phyloP scores from a whole-genome alignment of 2,888 invertebrate genomes.

The Catocala sponsa region DNA sequence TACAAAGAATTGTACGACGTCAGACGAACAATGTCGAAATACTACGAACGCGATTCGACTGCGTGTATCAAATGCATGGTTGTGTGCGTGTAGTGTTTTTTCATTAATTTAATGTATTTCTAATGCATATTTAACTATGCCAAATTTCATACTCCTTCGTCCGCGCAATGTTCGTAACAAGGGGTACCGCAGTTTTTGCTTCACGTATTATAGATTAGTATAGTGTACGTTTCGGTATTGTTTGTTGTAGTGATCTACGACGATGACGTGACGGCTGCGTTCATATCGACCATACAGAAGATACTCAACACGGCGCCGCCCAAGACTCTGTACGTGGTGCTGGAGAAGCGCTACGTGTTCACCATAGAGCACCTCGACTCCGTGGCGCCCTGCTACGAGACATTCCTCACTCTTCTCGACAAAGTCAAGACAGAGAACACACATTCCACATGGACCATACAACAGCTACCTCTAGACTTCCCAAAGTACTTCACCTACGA shows the following conservation, averaged over 20 bases:
- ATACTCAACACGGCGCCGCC: conserved; percentile 88
- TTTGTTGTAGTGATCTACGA: conserved; percentile 93
- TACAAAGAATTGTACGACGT: too few relatives aligned
- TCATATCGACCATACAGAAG: conserved; percentile 91
- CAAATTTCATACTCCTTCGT: too few relatives aligned
- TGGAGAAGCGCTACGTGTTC: conserved; percentile 96
- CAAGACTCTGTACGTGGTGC: conserved; percentile 91
- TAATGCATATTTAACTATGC: too few relatives aligned
- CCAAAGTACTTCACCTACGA: conserved; percentile 95
- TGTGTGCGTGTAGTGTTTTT: too few relatives aligned
- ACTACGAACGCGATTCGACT: too few relatives aligned
- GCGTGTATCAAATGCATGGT: too few relatives aligned
- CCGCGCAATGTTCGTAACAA: too few relatives aligned
- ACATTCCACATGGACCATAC: conserved; percentile 86
- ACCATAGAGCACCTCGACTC: conserved; percentile 93
- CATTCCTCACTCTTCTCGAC: conserved; percentile 90
- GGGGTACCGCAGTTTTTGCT: too few relatives aligned
- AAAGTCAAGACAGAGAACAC: conserved; percentile 80
- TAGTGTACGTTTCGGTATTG: conserved; percentile 3
- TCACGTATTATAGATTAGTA: too few relatives aligned
- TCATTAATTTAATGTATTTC: too few relatives aligned
- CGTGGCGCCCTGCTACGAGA: conserved; percentile 96
- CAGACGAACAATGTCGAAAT: too few relatives aligned
- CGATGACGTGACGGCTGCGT: conserved; percentile 93
- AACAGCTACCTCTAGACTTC: conserved; percentile 91